Base-by-base conservation (phyloP, 2,888 invertebrate genomes). In the Pterostichus madidus region DNA sequence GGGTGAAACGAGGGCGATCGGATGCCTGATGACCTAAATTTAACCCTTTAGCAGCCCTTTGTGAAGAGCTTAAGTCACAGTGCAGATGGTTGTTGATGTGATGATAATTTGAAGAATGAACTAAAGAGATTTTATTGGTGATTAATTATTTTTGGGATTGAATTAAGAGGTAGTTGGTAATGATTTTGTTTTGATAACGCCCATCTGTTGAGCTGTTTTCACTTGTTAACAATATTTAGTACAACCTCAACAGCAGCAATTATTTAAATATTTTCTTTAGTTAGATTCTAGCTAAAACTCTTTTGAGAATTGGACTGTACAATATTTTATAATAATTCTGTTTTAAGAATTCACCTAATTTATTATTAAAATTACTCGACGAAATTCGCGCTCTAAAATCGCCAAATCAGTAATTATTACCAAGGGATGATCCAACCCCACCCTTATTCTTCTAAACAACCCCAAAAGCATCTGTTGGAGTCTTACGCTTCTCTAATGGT, bases 401-500 rank as follows among this genome's bases (percentile, higher is more conserved):
- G 10, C 44, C 39, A 71, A 71, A 71, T 71, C 68, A 71, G 24
- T 71, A 71, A 71, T 71, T 71, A 71, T 64, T 15, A 44, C 44
- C 15, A 10, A 10, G 46, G 44, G 44, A 44, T 44, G 44, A 71
- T 71, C 68, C 68, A 84, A 83, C 85, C 85, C 85, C 85, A 84
- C 85, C 83, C 85, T 87, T 87, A 56, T 24, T 75, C 44, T 44
- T 52, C 56, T 73, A 81, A 81, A 81, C 88, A 84, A 86, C 86
- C 86, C 85, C 85, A 85, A 84, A 86, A 86, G 85, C 85, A 83
- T 83, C 83, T 76, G 83, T 49, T 68, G 39, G 64, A 73, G 80
- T 83, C 83, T 83, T 68, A 61, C 52, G 64, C 24, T 7, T 84
- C 86, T 87, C 88, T 89, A 89, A 89, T 89, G 88, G 88, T 89